phyloP scores from a whole-genome alignment of 2,888 invertebrate species.

The Metopia argyrocephala region DNA sequence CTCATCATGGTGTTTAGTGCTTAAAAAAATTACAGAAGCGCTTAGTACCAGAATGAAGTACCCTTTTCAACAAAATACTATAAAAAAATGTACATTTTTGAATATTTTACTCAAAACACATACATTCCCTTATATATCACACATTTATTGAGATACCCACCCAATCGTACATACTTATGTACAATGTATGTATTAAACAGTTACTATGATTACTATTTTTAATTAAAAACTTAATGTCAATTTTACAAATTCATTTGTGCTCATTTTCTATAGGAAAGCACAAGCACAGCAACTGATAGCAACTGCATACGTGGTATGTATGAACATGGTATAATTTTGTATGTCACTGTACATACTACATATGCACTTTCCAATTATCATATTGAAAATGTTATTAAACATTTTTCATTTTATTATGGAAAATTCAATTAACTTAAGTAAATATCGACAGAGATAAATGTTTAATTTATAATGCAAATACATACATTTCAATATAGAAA shows the following conservation, averaged over 20 bases:
- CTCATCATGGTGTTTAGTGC: too few species aligned
- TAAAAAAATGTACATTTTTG: slow-evolving; percentile 5
- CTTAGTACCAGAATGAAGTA: too few species aligned
- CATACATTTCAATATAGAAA: slow-evolving; percentile 24
- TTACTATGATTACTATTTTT: slow-evolving; percentile 5
- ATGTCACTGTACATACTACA: neutral
- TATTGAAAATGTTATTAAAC: slow-evolving; percentile 56
- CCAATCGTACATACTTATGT: too few species aligned
- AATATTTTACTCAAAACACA: slow-evolving; percentile 29
- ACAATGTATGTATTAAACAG: neutral
- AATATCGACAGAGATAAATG: slow-evolving; percentile 67
- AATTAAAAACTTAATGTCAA: slow-evolving; percentile 43
- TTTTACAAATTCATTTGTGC: slow-evolving; percentile 27
- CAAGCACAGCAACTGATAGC: neutral
- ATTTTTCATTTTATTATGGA: slow-evolving; percentile 65
- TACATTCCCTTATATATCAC: too few species aligned
- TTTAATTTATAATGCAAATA: slow-evolving; percentile 67
- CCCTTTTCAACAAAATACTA: too few species aligned
- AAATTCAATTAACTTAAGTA: slow-evolving; percentile 69
- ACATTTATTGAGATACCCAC: too few species aligned
- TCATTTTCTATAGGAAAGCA: neutral
- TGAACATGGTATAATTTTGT: neutral
- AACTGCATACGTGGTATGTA: neutral
- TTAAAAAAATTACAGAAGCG: too few species aligned
- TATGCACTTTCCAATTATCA: slow-evolving; percentile 50